phyloP scores from a whole-genome alignment of 2,113 vertebrate genomes.

The Percopsis transmontana region DNA sequence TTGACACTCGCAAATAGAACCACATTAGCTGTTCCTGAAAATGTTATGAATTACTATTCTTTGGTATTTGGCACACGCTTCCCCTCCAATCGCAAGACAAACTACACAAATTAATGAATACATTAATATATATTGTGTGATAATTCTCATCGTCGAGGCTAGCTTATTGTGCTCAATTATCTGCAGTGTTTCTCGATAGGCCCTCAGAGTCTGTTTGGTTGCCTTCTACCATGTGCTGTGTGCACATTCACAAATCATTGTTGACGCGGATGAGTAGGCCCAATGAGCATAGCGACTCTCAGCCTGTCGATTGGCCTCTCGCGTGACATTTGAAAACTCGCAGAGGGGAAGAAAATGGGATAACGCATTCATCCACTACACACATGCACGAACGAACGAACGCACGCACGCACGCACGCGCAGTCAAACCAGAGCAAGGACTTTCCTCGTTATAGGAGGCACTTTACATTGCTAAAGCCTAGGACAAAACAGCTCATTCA shows the following conservation, averaged over 20 bases:
- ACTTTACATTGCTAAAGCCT: constrained; percentile 38
- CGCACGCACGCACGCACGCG: neutral
- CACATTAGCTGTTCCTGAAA: constrained; percentile 38
- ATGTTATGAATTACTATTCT: constrained; percentile 35
- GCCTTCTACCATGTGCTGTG: constrained; percentile 28
- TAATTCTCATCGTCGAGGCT: constrained; percentile 40
- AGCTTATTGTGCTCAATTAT: constrained; percentile 55
- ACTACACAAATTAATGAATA: constrained; percentile 50
- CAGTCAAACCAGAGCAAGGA: constrained; percentile 4
- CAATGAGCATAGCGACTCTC: constrained; percentile 21
- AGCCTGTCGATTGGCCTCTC: constrained; percentile 12
- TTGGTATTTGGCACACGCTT: constrained; percentile 21
- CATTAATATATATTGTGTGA: constrained; percentile 41
- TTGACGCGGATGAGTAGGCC: constrained; percentile 26
- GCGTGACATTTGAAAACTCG: constrained; percentile 10
- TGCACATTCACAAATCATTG: constrained; percentile 40
- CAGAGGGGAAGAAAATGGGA: neutral
- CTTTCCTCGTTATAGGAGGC: constrained; percentile 24
- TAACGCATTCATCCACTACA: neutral
- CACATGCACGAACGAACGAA: neutral
- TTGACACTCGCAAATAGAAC: constrained; percentile 37
- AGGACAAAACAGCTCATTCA: constrained; percentile 30
- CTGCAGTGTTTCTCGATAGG: constrained; percentile 45
- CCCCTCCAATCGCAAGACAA: constrained; percentile 15
- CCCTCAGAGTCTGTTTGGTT: constrained; percentile 36